Evolutionary conservation across 1,140 invertebrate species (phyloP).

Genomic region (Drosophila bocqueti): DNA sequence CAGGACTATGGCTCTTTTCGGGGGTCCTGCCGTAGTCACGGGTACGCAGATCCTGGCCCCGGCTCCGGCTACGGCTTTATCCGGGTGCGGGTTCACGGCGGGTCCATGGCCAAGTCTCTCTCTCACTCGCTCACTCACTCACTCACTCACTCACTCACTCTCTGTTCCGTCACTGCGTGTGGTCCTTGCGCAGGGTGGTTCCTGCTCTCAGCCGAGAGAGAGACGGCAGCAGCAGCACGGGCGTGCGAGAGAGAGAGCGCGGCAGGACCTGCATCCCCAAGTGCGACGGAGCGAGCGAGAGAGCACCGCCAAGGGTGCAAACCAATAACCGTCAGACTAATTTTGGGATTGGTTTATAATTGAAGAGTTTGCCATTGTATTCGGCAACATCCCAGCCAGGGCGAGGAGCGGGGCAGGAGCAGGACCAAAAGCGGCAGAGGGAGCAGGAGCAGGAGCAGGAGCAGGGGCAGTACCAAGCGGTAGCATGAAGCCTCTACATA

Average conservation of each 20-base stretch:
- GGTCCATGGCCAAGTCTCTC: slow-evolving; percentile 40
- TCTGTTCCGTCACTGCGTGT: background rate
- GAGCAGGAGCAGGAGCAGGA: background rate
- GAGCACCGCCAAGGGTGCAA: slow-evolving; percentile 70
- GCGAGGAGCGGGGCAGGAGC: background rate
- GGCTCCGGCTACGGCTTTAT: background rate
- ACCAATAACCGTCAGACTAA: slow-evolving; percentile 84
- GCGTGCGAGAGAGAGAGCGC: slow-evolving; percentile 1
- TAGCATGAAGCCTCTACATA: slow-evolving; percentile 36
- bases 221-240: slow-evolving; percentile 12
- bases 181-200: slow-evolving; percentile 45
- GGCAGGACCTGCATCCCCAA: slow-evolving; percentile 31
- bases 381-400: slow-evolving; percentile 38
- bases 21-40: slow-evolving; percentile 12
- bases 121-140: background rate
- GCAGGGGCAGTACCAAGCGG: background rate
- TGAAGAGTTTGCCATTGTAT: slow-evolving; percentile 83
- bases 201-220: slow-evolving; percentile 30
- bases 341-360: slow-evolving; percentile 85
- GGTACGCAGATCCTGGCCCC: slow-evolving; percentile 10
- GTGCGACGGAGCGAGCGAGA: slow-evolving; percentile 27
- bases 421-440: slow-evolving; percentile 1
- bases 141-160: background rate
- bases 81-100: slow-evolving; percentile 1
- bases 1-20: slow-evolving; percentile 32